Evolutionary conservation across 1,140 invertebrate species (phyloP).

Genomic region (Meloidogyne chitwoodi): DNA sequence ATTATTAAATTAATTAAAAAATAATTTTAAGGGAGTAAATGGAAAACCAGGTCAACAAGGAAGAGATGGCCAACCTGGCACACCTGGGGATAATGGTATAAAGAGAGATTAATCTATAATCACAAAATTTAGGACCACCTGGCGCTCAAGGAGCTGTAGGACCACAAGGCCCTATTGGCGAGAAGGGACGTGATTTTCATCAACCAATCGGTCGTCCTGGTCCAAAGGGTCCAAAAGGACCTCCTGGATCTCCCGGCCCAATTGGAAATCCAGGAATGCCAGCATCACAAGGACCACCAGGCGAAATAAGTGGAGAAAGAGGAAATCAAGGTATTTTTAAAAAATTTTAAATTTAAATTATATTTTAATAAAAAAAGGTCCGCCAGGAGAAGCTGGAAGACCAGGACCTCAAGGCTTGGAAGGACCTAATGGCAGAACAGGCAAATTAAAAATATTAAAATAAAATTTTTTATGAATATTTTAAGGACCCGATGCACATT

Average conservation of each 20-base stretch:
- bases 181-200: constrained; percentile 1
- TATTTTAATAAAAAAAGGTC: background rate
- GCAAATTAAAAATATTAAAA: background rate
- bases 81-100: background rate
- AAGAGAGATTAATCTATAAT: background rate
- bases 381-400: background rate
- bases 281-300: background rate
- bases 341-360: background rate
- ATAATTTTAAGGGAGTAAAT: background rate
- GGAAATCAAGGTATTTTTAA: background rate
- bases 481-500: background rate
- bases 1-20: background rate
- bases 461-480: background rate
- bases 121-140: background rate
- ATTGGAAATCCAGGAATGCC: background rate
- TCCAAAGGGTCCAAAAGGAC: background rate
- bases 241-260: background rate
- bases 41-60: background rate
- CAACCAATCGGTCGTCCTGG: background rate
- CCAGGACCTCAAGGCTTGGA: background rate
- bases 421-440: background rate
- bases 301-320: background rate
- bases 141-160: background rate
- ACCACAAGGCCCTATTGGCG: background rate
- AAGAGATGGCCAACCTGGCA: background rate